Conservation (phyloP, 64 coral and sea anemone genomes). For the Dendronephthya gigantea region DNA sequence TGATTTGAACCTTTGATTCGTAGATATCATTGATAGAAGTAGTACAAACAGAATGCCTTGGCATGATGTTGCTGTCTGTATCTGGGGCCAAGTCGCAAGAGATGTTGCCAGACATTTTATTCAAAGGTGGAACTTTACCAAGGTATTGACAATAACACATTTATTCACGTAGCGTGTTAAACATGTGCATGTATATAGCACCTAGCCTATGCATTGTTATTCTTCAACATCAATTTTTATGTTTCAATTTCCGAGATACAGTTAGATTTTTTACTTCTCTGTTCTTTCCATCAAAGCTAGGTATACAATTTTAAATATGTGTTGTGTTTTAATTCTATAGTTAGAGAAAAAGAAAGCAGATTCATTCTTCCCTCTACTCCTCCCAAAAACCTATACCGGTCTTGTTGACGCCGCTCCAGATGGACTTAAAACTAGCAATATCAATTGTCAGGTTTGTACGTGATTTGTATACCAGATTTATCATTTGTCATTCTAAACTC, state of each 20-base stretch:
- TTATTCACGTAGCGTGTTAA: no score
- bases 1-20: background rate
- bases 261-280: no score
- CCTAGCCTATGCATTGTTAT: no score
- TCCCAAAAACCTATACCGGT: slow-evolving; percentile 57
- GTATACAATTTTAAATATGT: background rate
- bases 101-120: slow-evolving; percentile 91
- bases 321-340: slow-evolving; percentile 25
- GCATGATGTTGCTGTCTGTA: slow-evolving; percentile 71
- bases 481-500: background rate
- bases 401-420: slow-evolving; percentile 17
- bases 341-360: slow-evolving; percentile 64
- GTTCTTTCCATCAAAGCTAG: no score
- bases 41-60: slow-evolving; percentile 74
- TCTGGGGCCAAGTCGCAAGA: slow-evolving; percentile 57
- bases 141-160: slow-evolving; percentile 46
- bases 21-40: slow-evolving; percentile 70
- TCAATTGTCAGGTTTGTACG: slow-evolving; percentile 58
- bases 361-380: slow-evolving; percentile 49
- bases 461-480: background rate
- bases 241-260: background rate
- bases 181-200: no score
- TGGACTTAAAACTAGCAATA: slow-evolving; percentile 17
- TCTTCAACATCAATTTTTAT: no score
- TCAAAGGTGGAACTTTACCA: slow-evolving; percentile 81